Conservation (phyloP, 2,888 invertebrate species). For the Creontiades dilutus region DNA sequence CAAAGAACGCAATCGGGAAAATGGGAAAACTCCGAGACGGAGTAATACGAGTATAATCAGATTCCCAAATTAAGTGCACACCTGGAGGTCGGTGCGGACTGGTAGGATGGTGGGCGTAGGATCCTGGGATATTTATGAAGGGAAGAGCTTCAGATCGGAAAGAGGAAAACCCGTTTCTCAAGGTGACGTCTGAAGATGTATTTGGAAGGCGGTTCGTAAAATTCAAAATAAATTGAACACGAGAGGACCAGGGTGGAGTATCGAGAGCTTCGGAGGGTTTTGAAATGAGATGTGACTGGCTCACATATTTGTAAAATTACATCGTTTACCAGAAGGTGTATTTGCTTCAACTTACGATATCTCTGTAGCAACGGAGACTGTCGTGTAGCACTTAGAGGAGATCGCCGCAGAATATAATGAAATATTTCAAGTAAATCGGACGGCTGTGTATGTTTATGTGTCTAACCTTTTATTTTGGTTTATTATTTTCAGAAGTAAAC, state of each 20-base stretch:
- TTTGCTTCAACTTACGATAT: too few species aligned
- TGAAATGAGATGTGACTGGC: too few species aligned
- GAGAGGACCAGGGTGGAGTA: neutral
- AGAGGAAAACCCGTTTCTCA: neutral
- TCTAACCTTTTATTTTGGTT: too few species aligned
- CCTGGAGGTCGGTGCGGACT: neutral
- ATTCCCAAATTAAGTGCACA: constrained; percentile 8
- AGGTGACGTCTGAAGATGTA: neutral
- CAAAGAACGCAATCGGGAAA: constrained; percentile 15
- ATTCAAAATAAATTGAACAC: neutral
- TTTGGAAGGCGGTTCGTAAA: neutral
- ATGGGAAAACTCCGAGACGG: neutral
- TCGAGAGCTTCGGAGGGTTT: too few species aligned
- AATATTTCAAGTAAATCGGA: too few species aligned
- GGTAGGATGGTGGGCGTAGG: neutral
- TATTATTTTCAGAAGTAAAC: too few species aligned
- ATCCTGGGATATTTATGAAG: neutral
- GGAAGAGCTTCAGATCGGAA: neutral
- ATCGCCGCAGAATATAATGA: too few species aligned
- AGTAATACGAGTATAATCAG: neutral
- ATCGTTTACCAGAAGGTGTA: too few species aligned
- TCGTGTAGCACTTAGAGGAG: too few species aligned
- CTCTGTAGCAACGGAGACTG: too few species aligned
- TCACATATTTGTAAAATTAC: too few species aligned
- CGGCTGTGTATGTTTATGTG: too few species aligned